Percentiles rank a stretch among this genome's conserved stretches.
Evolutionary conservation across 2,113 vertebrate genomes (phyloP).

Genomic region (Myiozetetes cayanensis): DNA sequence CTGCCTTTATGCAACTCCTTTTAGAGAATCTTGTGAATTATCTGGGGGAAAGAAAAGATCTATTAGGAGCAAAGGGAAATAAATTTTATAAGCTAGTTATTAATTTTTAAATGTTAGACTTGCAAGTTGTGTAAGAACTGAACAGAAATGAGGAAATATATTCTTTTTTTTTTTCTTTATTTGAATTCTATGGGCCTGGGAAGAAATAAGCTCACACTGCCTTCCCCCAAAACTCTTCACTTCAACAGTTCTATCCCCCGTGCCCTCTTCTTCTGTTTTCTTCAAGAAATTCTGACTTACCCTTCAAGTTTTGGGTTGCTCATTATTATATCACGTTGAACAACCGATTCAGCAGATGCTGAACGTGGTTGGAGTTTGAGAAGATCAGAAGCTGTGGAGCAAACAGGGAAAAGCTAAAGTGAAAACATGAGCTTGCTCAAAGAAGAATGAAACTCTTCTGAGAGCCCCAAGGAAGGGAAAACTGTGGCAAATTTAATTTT

Average conservation of each 20-base stretch:
- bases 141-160: neutral
- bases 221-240: neutral
- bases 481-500: neutral
- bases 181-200: neutral
- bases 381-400: neutral
- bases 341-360: neutral
- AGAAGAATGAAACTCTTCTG: neutral
- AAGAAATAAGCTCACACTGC: neutral
- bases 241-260: neutral
- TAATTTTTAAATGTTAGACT: constrained; percentile 20
- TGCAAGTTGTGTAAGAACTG: neutral
- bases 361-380: neutral
- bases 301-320: neutral
- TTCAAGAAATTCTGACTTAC: neutral
- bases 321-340: neutral
- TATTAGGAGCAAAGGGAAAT: neutral
- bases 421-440: neutral
- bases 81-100: constrained; percentile 36
- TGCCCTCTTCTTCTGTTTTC: neutral
- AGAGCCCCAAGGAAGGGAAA: neutral
- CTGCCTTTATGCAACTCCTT: neutral
- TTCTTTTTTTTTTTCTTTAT: neutral
- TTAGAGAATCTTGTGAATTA: neutral
- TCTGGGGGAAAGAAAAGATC: neutral
- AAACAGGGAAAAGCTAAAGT: neutral